Evolutionary conservation across 2,113 vertebrate genomes (phyloP), one percentile per base, ranked within the genome.

Genomic region (Bubo blakistoni): DNA sequence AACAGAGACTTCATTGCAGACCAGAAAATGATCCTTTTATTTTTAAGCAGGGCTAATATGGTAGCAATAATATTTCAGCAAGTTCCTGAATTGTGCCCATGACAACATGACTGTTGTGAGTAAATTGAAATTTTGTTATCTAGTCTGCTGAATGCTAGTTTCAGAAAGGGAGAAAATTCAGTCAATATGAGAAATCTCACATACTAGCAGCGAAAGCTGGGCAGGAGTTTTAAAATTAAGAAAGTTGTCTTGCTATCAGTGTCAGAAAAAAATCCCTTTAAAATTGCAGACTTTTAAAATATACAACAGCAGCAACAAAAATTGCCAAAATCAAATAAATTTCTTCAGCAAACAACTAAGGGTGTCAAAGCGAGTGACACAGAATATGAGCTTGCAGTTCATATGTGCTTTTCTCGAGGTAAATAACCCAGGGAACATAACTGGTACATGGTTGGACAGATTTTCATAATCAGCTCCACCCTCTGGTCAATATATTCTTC

Each of bases 401-500:
- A 29, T 70, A 61, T 8, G 49, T 66, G 20, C 51, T 88, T 67
- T 81, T 32, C 67, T 58, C 4, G 1, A 42, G 85, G 46, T 10
- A 80, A 66, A 86, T 79, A 86, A 86, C 58, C 20, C 49, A 82
- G 58, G 74, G 5, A 91, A 51, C 58, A n/a, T 16, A 71, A 61
- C 40, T 54, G 44, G 40, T 51, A 42, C 3, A 20, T 32, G 32
- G 3, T 20, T 72, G 52, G 13, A 25, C 19, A 70, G 59, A 29
- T 40, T 88, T 96, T 97, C 96, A 96, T 80, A 65, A 55, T 66
- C 44, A 0, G 51, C 91, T 87, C 96, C 94, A 54, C 96, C 94
- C 92, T 90, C 17, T 59, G 11, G 69, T 86, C 80, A 62, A 88
- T 95, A 88, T 86, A 92, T 90, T 70, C 71, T 71, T 55, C 76